A percentile compares a stretch with the other conserved stretches of the same genome.
Conservation (phyloP, 2,113 vertebrate species). For the Cyprinodon brontotheroides region DNA sequence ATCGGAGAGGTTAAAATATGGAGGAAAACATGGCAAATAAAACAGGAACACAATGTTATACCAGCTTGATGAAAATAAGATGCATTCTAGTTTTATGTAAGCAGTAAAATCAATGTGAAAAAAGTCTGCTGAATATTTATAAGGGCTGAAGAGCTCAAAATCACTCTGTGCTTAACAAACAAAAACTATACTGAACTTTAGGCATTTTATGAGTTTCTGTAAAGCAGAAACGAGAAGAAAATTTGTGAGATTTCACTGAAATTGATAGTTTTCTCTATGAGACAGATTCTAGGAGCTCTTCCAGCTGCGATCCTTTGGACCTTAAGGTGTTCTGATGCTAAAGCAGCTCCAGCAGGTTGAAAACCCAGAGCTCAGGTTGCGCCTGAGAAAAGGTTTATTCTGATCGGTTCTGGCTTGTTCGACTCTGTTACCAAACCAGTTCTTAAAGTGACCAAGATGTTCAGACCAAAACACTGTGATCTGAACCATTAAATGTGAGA, state of each 20-base stretch:
- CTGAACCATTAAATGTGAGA: neutral
- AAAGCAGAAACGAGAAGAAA: neutral
- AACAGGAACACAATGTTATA: neutral
- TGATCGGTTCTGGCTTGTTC: neutral
- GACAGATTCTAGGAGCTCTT: neutral
- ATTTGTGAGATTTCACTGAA: no score
- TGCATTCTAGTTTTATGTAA: neutral
- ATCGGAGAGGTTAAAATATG: no score
- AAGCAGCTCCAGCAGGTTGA: neutral
- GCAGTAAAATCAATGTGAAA: neutral
- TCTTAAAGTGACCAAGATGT: no score
- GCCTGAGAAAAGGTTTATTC: neutral
- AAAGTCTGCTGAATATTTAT: neutral
- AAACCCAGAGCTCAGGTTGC: neutral
- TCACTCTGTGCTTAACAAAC: neutral
- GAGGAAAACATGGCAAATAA: no score
- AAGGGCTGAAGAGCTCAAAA: neutral
- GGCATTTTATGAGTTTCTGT: neutral
- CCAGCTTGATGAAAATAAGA: neutral
- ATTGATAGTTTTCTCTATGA: neutral
- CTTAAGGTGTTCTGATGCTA: neutral
- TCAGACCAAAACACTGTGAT: no score
- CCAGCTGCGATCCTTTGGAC: neutral
- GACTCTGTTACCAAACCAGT: no score
- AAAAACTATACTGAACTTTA: neutral